Evolutionary conservation across 2,113 vertebrate genomes (phyloP).

Genomic region (Carlito syrichta): DNA sequence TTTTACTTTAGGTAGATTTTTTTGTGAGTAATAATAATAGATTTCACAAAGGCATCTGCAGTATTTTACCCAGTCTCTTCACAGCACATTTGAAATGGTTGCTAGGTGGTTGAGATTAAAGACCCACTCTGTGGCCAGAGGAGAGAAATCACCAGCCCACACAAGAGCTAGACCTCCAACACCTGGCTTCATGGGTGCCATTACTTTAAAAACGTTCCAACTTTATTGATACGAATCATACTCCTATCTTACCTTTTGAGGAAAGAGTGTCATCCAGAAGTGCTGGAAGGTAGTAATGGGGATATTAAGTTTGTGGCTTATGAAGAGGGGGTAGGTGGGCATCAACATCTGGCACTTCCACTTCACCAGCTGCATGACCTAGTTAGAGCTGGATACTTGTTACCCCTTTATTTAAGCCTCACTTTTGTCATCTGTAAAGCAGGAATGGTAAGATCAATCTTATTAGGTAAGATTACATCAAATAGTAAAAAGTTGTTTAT

Average conservation of each 20-base stretch:
- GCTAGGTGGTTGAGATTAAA: not conserved
- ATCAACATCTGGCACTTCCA: not conserved
- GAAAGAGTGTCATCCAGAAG: not conserved
- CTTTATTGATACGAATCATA: not conserved
- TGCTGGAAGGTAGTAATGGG: not conserved
- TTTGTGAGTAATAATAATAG: not conserved
- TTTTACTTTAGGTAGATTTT: not conserved
- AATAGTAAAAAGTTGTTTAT: not conserved
- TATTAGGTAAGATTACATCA: not conserved
- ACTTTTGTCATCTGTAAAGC: not conserved
- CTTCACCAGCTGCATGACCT: not conserved
- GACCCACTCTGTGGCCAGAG: not conserved
- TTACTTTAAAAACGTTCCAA: not conserved
- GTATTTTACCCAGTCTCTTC: not conserved
- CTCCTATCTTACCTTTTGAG: not conserved
- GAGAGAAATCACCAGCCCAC: not conserved
- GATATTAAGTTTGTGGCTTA: not conserved
- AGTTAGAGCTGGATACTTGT: not conserved
- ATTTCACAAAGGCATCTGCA: not conserved
- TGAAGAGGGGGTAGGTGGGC: accelerated
- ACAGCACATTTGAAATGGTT: not conserved
- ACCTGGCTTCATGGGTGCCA: not conserved
- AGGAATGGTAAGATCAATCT: not conserved
- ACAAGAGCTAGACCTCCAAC: not conserved
- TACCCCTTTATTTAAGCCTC: not conserved